Percentiles rank a stretch among this genome's conserved stretches.
These are phyloP conservation scores for Pristionchus exspectatus DNA, from an alignment of 2,888 invertebrate genomes.

Conservation along the genomic window DNA sequence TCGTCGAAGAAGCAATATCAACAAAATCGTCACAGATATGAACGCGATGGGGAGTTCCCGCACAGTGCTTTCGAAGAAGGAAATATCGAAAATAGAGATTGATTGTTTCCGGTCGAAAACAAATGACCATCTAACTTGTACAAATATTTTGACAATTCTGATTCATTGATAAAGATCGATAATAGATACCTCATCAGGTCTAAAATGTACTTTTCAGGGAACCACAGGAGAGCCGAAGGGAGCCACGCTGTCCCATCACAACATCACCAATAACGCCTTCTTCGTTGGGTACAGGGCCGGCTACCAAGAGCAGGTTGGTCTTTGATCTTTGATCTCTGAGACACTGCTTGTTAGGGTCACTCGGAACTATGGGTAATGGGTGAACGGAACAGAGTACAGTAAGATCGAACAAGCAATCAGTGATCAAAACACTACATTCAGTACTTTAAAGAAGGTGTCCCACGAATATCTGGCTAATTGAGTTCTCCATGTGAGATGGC, in stretches of 20 bases:
- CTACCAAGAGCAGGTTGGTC: conserved; percentile 76
- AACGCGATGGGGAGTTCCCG: background rate
- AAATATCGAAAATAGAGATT: conserved; percentile 2
- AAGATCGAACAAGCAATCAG: background rate
- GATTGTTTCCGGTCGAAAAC: background rate
- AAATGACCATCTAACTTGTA: too few relatives aligned
- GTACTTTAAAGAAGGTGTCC: too few relatives aligned
- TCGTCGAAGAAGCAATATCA: conserved; percentile 1
- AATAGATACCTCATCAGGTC: too few relatives aligned
- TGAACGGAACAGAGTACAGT: background rate
- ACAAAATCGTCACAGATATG: conserved; percentile 9
- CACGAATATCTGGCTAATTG: too few relatives aligned
- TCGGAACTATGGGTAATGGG: background rate
- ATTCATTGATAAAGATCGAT: background rate
- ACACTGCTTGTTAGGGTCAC: background rate
- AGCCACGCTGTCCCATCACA: conserved; percentile 84
- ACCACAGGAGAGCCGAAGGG: conserved; percentile 90
- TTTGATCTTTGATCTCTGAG: conserved; percentile 15
- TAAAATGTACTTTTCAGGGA: conserved; percentile 81
- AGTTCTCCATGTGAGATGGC: too few relatives aligned
- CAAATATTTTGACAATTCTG: background rate
- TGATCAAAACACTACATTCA: background rate
- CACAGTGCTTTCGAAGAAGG: background rate
- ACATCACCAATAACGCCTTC: conserved; percentile 87
- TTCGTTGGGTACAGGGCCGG: conserved; percentile 83